Base-by-base conservation (phyloP, 2,113 vertebrate species). In the Alectura lathami region DNA sequence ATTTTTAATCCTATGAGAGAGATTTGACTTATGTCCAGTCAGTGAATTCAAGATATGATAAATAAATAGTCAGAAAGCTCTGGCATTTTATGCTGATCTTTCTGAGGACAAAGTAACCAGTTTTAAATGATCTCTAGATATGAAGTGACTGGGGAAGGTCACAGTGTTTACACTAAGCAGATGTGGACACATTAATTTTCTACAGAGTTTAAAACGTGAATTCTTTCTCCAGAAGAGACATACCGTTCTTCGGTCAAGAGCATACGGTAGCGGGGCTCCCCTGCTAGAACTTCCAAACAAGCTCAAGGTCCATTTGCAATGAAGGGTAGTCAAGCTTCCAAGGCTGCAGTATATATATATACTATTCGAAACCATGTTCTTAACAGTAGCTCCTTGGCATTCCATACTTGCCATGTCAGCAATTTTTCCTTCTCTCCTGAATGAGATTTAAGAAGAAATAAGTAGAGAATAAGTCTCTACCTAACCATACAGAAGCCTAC, bases 201-300 rank as follows among this genome's bases (percentile, higher is more conserved):
- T 64, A 17, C 13, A 26, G 48, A 64, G 50, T 57, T 22, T 59
- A 48, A 84, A 93, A 57, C 7, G 8, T 30, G 22, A 87, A 87
- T 5, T 17, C 45, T 82, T 76, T 93, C 74, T n/a, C n/a, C n/a
- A n/a, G n/a, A n/a, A 96, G 90, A 98, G 99, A 97, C 98, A 98
- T 98, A 98, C 98, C 98, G 97, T 96, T 98, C 98, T 97, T 97
- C 97, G 97, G 98, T 98, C 98, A 97, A 97, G 97, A 99, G 99
- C 99, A 98, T 99, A 99, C 98, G 98, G 98, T 99, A 99, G 99
- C 99, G 99, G 98, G 98, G 98, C 99, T 99, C 98, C 98, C 99
- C 99, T 99, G 99, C 99, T 99, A 99, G 99, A 99, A 99, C 98
- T 99, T 99, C 99, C 99, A 99, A 99, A 99, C 98, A 99, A 99